These are phyloP conservation scores for Bufo gargarizans DNA, from an alignment of 2,113 vertebrate genomes.

Conservation along the genomic window DNA sequence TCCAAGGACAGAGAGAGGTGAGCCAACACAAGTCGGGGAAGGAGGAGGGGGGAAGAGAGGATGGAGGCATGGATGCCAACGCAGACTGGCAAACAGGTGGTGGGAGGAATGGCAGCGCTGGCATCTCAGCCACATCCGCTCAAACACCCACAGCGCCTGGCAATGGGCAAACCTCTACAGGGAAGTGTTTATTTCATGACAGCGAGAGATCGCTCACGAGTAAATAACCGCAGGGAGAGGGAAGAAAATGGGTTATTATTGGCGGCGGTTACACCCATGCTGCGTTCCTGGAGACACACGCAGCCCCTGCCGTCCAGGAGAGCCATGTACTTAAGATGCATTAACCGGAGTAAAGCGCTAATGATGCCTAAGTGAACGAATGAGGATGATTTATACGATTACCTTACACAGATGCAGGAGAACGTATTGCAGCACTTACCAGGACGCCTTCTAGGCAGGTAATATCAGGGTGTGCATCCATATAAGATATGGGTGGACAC, in stretches of 20 bases:
- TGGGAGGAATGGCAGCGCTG: constrained; percentile 13
- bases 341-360: neutral
- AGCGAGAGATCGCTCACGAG: neutral
- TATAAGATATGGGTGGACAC: too few species aligned
- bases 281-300: neutral
- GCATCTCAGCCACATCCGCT: constrained; percentile 21
- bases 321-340: neutral
- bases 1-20: constrained; percentile 28
- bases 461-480: too few species aligned
- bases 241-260: neutral
- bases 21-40: constrained; percentile 19
- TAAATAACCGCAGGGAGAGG: constrained; percentile 9
- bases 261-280: neutral
- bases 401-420: neutral
- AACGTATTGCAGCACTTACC: neutral
- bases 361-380: neutral
- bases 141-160: constrained; percentile 21
- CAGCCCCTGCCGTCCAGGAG: neutral
- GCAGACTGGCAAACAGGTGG: constrained; percentile 36
- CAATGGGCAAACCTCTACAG: constrained; percentile 5
- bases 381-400: neutral
- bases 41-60: neutral
- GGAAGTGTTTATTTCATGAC: constrained; percentile 1
- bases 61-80: neutral
- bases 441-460: too few species aligned